Percentiles rank a stretch among this genome's conserved stretches.
Conservation (phyloP, 2,888 invertebrate genomes). For the Lasioglossum vierecki region DNA sequence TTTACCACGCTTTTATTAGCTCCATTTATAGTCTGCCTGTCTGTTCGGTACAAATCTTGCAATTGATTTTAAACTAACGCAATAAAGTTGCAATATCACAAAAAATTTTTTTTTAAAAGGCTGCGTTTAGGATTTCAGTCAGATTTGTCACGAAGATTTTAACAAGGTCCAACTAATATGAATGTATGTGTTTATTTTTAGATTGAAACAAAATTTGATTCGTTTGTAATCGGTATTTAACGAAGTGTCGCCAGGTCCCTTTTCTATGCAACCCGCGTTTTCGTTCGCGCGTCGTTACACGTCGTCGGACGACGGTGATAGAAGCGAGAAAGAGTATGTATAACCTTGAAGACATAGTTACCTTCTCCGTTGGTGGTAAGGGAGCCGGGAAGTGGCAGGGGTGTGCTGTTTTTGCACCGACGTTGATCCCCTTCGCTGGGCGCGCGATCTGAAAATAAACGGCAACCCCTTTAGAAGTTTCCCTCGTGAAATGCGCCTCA, state of each 20-base stretch:
- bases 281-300: constrained; percentile 39
- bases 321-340: constrained; percentile 48
- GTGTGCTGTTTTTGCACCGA: constrained; percentile 86
- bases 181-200: too few species aligned
- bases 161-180: too few species aligned
- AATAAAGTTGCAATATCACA: too few species aligned
- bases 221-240: too few species aligned
- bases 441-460: constrained; percentile 86
- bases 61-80: too few species aligned
- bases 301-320: constrained; percentile 35
- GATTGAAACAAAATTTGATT: too few species aligned
- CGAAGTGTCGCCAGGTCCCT: constrained; percentile 26
- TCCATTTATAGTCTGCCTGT: too few species aligned
- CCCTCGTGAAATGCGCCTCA: constrained; percentile 35
- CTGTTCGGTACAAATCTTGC: too few species aligned
- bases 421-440: constrained; percentile 88
- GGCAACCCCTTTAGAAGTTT: constrained; percentile 70
- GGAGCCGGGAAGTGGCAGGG: constrained; percentile 89
- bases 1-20: too few species aligned
- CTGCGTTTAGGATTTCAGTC: too few species aligned
- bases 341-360: constrained; percentile 84
- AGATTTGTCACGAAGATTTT: too few species aligned
- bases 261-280: constrained; percentile 44
- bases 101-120: too few species aligned
- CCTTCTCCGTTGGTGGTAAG: constrained; percentile 94